Percentiles rank a stretch among this genome's conserved stretches.
phyloP scores from a whole-genome alignment of 2,113 vertebrate genomes.

The Patagioenas fasciata region DNA sequence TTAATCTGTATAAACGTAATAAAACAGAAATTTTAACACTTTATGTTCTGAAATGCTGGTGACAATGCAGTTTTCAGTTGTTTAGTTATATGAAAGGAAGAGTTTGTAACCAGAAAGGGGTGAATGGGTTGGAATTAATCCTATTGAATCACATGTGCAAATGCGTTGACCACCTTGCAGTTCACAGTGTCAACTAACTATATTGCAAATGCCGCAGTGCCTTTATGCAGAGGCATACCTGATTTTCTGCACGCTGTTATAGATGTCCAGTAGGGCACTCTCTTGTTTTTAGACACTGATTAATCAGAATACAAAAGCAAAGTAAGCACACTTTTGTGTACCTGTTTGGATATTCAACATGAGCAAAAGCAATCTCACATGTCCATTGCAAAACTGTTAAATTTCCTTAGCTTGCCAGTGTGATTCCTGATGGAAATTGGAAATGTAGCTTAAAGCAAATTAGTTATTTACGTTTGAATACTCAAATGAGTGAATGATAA shows the following conservation, averaged over 20 bases:
- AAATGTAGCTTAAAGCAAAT: not conserved
- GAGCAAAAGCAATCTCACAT: not conserved
- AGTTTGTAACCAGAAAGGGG: not conserved
- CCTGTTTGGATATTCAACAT: not conserved
- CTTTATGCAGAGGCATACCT: not conserved
- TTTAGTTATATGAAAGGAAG: not conserved
- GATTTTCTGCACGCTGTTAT: not conserved
- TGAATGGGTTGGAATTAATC: constrained; percentile 11
- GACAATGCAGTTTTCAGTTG: not conserved
- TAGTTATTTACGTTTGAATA: not conserved
- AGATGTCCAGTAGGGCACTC: not conserved
- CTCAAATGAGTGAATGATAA: not conserved
- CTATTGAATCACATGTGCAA: not conserved
- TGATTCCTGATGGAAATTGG: not conserved
- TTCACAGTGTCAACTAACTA: not conserved
- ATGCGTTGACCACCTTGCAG: not conserved
- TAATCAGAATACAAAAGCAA: not conserved
- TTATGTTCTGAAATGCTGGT: not conserved
- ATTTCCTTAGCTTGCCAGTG: not conserved
- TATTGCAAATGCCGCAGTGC: not conserved
- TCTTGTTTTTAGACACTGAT: not conserved
- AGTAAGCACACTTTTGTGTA: not conserved
- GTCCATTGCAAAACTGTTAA: not conserved
- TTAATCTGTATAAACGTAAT: not conserved
- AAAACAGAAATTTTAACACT: not conserved